Base-by-base conservation (phyloP, 2,113 vertebrate genomes). In the Vulpes ferrilata region DNA sequence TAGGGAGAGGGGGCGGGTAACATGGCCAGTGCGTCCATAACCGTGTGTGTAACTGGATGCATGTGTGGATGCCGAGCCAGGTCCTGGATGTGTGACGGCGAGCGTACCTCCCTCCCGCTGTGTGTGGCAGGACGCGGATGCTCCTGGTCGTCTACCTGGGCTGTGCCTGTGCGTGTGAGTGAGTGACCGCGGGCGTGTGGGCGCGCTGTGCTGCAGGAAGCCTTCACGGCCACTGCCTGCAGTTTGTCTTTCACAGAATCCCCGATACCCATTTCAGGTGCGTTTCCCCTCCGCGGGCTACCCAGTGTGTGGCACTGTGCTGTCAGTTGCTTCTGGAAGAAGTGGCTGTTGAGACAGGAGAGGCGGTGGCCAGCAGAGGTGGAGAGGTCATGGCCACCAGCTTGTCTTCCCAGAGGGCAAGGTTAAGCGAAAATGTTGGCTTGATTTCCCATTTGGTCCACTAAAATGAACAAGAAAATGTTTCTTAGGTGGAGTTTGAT, bases 201-300 rank as follows among this genome's bases (percentile, higher is more conserved):
- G 32, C 71, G 19, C 3, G 53, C 59, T 9, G 59, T 53, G 90
- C 92, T 76, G 92, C 89, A 20, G 53, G 92, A 64, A 43, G 53
- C 69, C 5, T 5, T 90, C 62, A 0, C 35, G 3, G 67, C 20
- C 88, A 25, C 78, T 65, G 65, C 43, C 67, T 94, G 96, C 91
- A 38, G 65, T 64, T 64, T 83, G 90, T 16, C 93, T 90, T 73
- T 96, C 74, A n/a, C 90, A 48, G 92, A 92, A 84, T 62, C 81
- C 90, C 90, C 69, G 17, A 0, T 78, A 76, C 65, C 84, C 9
- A 0, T 30, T 71, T 19, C 16, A 67, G 38, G 71, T 9, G 90
- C 80, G 5, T 80, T 67, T 88, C 57, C 59, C 64, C 80, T 74
- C 55, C 4, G 62, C 43, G 60, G 17, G 86, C 85, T 43, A 2